Evolutionary conservation across 1,140 invertebrate genomes (phyloP).

Genomic region (Epicauta chinensis): DNA sequence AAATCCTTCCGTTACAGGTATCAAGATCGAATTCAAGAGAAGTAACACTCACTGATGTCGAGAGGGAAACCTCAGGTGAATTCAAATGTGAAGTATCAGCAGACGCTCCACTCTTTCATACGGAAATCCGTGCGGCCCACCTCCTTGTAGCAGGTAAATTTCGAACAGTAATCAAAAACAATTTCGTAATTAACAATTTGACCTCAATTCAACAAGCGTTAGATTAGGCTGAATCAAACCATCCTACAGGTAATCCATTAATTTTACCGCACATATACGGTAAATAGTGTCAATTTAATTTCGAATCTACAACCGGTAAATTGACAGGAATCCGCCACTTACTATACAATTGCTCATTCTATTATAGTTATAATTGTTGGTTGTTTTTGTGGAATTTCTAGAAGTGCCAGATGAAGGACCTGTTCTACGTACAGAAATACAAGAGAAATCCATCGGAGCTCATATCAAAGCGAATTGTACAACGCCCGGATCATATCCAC

Average conservation of each 20-base stretch:
- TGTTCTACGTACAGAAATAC: conserved; percentile 32
- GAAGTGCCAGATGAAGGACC: conserved; percentile 35
- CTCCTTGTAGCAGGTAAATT: conserved; percentile 51
- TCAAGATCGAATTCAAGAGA: conserved; percentile 55
- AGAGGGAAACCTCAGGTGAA: conserved; percentile 55
- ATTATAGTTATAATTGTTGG: too few relatives aligned
- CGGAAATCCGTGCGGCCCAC: conserved; percentile 57
- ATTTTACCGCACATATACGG: not conserved
- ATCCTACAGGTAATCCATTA: not conserved
- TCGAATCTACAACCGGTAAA: too few relatives aligned
- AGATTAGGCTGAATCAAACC: not conserved
- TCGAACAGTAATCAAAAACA: too few relatives aligned
- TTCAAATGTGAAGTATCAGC: conserved; percentile 70
- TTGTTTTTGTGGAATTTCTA: conserved; percentile 19
- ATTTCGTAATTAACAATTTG: not conserved
- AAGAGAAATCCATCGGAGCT: conserved; percentile 35
- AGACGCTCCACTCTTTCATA: conserved; percentile 64
- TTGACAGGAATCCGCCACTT: too few relatives aligned
- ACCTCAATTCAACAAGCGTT: not conserved
- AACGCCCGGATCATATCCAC: conserved; percentile 40
- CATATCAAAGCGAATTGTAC: conserved; percentile 40
- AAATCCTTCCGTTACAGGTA: conserved; percentile 45
- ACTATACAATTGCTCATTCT: too few relatives aligned
- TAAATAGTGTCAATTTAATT: not conserved
- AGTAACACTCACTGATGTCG: conserved; percentile 56